Evolutionary conservation across 2,888 invertebrate genomes (phyloP).

Genomic region (Meiosimyza platycephala): DNA sequence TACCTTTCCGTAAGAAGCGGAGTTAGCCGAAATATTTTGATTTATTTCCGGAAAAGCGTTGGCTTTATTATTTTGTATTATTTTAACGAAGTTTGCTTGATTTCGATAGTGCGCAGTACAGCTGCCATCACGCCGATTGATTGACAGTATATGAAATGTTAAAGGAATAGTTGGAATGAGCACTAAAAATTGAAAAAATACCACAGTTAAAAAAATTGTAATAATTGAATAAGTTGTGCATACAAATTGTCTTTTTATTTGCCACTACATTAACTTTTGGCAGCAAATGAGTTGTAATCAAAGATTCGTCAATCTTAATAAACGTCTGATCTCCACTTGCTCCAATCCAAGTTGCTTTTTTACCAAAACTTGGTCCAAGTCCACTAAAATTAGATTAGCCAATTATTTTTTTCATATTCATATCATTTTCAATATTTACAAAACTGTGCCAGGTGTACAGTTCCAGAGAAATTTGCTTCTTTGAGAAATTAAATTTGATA

Average conservation of each 20-base stretch:
- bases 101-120: constrained; percentile 87
- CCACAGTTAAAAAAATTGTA: background rate
- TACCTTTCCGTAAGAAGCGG: constrained; percentile 27
- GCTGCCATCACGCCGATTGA: constrained; percentile 88
- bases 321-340: constrained; percentile 98
- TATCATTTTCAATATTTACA: constrained; percentile 53
- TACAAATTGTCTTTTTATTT: constrained; percentile 85
- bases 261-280: constrained; percentile 90
- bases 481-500: constrained; percentile 57
- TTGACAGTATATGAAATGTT: constrained; percentile 87
- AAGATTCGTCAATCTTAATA: constrained; percentile 88
- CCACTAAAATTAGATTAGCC: constrained; percentile 62
- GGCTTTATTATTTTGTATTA: constrained; percentile 72
- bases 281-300: constrained; percentile 91
- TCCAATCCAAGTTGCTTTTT: constrained; percentile 92
- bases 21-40: constrained; percentile 58
- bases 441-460: constrained; percentile 65
- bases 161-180: constrained; percentile 84
- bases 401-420: background rate
- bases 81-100: constrained; percentile 84
- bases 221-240: constrained; percentile 51
- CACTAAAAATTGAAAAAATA: constrained; percentile 69
- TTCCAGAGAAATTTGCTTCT: constrained; percentile 67
- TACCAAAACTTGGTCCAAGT: constrained; percentile 84
- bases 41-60: constrained; percentile 60